Evolutionary conservation across 2,888 invertebrate species (phyloP).

Genomic region (Apotomis capreana): DNA sequence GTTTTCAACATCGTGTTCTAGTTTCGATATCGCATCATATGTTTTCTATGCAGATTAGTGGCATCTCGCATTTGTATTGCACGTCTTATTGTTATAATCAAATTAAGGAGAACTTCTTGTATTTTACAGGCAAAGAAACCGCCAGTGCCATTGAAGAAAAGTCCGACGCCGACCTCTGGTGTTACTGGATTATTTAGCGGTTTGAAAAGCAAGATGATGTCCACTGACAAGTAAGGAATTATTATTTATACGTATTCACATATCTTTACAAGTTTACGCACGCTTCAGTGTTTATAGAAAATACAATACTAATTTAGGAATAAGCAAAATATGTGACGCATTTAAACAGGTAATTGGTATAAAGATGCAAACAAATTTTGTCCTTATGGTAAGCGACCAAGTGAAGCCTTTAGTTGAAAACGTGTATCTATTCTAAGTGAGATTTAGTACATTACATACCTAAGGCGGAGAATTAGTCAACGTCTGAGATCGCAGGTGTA

Average conservation of each 20-base stretch:
- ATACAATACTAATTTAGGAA: too few species aligned
- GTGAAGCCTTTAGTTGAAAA: too few species aligned
- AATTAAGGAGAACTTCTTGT: neutral
- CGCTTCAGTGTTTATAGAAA: too few species aligned
- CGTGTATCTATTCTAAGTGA: too few species aligned
- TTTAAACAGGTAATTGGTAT: too few species aligned
- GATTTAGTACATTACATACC: too few species aligned
- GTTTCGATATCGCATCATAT: conserved; percentile 17
- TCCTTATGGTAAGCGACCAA: too few species aligned
- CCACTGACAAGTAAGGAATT: conserved; percentile 77
- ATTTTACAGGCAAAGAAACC: conserved; percentile 83
- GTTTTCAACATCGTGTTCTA: conserved; percentile 36
- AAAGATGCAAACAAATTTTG: too few species aligned
- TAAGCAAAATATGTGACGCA: too few species aligned
- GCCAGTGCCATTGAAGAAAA: conserved; percentile 86
- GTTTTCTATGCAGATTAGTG: conserved; percentile 2
- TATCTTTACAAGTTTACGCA: too few species aligned
- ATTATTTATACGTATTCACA: neutral
- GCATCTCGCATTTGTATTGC: conserved; percentile 4
- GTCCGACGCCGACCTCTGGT: conserved; percentile 81
- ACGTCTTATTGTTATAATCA: neutral
- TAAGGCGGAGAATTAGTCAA: too few species aligned
- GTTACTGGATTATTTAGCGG: conserved; percentile 84
- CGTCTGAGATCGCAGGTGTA: too few species aligned
- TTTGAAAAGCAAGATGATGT: conserved; percentile 83